phyloP scores from a whole-genome alignment of 2,113 vertebrate genomes.

The Toxostoma redivivum region DNA sequence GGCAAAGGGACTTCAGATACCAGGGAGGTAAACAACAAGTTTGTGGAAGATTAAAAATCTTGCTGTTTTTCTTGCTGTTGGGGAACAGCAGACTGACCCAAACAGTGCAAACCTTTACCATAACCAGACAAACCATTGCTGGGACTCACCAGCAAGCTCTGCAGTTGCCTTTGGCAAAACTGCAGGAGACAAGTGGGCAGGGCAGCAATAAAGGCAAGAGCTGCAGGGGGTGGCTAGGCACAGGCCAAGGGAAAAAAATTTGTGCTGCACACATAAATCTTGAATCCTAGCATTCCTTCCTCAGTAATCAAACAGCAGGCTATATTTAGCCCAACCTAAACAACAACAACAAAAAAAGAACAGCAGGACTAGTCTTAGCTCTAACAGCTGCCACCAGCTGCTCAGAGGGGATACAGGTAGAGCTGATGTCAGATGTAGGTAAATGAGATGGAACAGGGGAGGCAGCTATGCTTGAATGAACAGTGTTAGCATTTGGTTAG shows the following conservation, averaged over 20 bases:
- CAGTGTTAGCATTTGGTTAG: background rate
- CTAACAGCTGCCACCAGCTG: constrained; percentile 46
- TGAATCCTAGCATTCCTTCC: background rate
- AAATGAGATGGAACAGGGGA: constrained; percentile 41
- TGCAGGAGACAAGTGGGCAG: background rate
- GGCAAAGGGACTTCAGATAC: background rate
- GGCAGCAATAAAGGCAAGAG: background rate
- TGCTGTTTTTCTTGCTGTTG: background rate
- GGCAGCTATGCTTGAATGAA: background rate
- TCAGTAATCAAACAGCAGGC: background rate
- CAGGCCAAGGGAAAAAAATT: background rate
- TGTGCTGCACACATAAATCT: background rate
- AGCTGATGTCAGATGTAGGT: background rate
- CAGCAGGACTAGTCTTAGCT: background rate
- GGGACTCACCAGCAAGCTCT: background rate
- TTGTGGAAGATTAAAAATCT: background rate
- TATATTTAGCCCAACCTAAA: constrained; percentile 54
- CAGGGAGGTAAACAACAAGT: background rate
- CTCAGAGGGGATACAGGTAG: constrained; percentile 22
- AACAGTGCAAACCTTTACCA: background rate
- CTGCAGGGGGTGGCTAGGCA: background rate
- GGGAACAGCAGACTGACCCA: background rate
- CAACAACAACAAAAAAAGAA: constrained; percentile 31
- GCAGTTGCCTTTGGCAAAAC: background rate
- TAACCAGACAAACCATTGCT: background rate